phyloP scores from a whole-genome alignment of 2,797 vertebrate genomes.

The Prunella strophiata region DNA sequence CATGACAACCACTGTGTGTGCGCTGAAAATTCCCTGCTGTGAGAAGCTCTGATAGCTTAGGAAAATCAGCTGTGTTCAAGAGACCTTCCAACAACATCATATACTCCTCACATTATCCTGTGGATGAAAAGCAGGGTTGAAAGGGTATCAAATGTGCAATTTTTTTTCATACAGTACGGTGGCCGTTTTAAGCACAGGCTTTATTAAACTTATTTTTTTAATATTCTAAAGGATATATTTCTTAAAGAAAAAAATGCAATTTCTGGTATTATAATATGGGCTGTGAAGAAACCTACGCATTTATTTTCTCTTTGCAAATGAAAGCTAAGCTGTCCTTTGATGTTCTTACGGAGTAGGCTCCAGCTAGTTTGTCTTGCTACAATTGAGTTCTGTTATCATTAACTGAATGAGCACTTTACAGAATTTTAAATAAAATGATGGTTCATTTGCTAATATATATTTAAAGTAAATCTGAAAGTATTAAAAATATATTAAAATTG shows the following conservation, averaged over 20 bases:
- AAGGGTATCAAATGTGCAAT: slow-evolving; percentile 60
- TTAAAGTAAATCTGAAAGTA: slow-evolving; percentile 23
- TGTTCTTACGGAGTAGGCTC: slow-evolving; percentile 24
- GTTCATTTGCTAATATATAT: slow-evolving; percentile 57
- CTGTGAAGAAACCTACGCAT: slow-evolving; percentile 45
- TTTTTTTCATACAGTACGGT: slow-evolving; percentile 64
- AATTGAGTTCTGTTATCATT: slow-evolving; percentile 54
- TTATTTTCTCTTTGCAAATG: slow-evolving; percentile 54
- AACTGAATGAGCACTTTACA: slow-evolving; percentile 59
- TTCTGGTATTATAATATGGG: slow-evolving; percentile 58
- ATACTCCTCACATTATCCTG: slow-evolving; percentile 37
- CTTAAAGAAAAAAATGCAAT: slow-evolving; percentile 67
- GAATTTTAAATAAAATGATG: slow-evolving; percentile 51
- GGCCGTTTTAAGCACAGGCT: slow-evolving; percentile 70
- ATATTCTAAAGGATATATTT: slow-evolving; percentile 67
- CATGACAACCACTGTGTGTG: slow-evolving; percentile 18
- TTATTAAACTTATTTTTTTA: slow-evolving; percentile 73
- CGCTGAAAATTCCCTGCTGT: neutral
- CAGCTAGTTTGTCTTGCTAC: slow-evolving; percentile 49
- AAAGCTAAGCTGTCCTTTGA: slow-evolving; percentile 58
- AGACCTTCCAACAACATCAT: slow-evolving; percentile 19
- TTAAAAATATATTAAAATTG: slow-evolving; percentile 26
- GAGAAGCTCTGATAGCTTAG: slow-evolving; percentile 2
- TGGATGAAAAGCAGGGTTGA: slow-evolving; percentile 64
- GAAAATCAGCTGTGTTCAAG: slow-evolving; percentile 35